Base-by-base conservation (phyloP, 2,888 invertebrate species). In the Caenorhabditis parvicauda region DNA sequence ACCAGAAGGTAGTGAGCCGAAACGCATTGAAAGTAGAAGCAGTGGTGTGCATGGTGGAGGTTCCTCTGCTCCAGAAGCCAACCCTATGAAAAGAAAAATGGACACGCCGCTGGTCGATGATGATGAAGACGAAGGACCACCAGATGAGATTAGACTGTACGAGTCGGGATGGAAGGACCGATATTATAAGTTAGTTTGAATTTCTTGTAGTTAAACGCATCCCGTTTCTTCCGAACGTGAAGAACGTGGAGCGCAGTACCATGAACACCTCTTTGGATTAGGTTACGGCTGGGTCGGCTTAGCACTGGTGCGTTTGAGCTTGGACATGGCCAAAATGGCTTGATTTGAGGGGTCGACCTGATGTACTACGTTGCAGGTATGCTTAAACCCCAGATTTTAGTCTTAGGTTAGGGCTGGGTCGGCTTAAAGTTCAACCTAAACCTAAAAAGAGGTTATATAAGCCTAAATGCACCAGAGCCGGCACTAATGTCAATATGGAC, bases 141-240 rank as follows among this genome's bases (percentile, higher is more conserved):
- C 54, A 7, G 81, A 81, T 54, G 73, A 74, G 35, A 75, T 80
- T 6, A 59, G 83, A 46, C 68, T 85, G 42, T 84, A 92, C 91
- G 95, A 98, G 84, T 90, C 90, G 73, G 98, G 98, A 0, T 98
- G 94, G 86, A 96, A 96, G 83, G 92, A 94, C 82, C 87, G 98
- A 35, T 98, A 98, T 84, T 68, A 68, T 42, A 47, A 41, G 59
- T 59, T 32, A 32, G 9, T 45, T 5, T 17, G 7, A 27, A n/a
- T 27, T 5, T n/a, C 35, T 32, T 32, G 9, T 32, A 32, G 9
- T 32, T n/a, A n/a, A n/a, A n/a, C n/a, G n/a, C n/a, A n/a, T n/a
- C n/a, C n/a, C n/a, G n/a, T n/a, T n/a, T n/a, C n/a, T n/a, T n/a
- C 35, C 35, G 35, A n/a, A 35, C 14, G 96, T 96, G 82, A 14